A percentile compares a stretch with the other conserved stretches of the same genome.
Evolutionary conservation across 1,140 invertebrate genomes (phyloP).

Genomic region (Akabosia matsudoensis): DNA sequence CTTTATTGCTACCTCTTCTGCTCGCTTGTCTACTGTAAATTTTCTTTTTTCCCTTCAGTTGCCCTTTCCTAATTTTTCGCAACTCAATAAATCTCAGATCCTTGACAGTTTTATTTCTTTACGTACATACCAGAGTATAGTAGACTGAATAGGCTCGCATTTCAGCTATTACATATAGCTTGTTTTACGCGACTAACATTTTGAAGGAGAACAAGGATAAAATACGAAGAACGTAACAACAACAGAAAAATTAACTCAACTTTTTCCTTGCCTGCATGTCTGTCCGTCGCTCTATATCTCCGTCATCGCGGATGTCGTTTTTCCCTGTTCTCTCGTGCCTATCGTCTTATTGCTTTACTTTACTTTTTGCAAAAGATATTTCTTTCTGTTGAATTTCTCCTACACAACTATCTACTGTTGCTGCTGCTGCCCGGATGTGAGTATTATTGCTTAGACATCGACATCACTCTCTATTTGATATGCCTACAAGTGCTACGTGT

Average conservation of each 20-base stretch:
- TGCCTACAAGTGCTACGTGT: too few species aligned
- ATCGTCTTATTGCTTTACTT: neutral
- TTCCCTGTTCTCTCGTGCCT: neutral
- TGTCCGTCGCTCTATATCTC: conserved; percentile 11
- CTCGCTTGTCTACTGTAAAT: neutral
- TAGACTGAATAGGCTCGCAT: too few species aligned
- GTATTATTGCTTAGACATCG: neutral
- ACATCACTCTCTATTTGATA: too few species aligned
- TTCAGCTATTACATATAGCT: too few species aligned
- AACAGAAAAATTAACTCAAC: conserved; percentile 21
- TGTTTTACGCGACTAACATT: too few species aligned
- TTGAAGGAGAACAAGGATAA: neutral
- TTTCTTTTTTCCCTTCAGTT: neutral
- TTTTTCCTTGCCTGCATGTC: neutral
- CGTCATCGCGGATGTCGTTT: conserved; percentile 13
- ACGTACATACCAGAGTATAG: too few species aligned
- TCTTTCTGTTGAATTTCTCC: neutral
- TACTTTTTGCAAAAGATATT: neutral
- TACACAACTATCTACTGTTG: neutral
- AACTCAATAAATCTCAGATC: conserved; percentile 18
- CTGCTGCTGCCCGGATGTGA: neutral
- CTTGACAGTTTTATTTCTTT: conserved; percentile 22
- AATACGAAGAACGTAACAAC: neutral
- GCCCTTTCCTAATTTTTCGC: conserved; percentile 17
- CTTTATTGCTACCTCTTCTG: too few species aligned